phyloP scores from a whole-genome alignment of 2,888 invertebrate genomes.

The Odontothrips loti region DNA sequence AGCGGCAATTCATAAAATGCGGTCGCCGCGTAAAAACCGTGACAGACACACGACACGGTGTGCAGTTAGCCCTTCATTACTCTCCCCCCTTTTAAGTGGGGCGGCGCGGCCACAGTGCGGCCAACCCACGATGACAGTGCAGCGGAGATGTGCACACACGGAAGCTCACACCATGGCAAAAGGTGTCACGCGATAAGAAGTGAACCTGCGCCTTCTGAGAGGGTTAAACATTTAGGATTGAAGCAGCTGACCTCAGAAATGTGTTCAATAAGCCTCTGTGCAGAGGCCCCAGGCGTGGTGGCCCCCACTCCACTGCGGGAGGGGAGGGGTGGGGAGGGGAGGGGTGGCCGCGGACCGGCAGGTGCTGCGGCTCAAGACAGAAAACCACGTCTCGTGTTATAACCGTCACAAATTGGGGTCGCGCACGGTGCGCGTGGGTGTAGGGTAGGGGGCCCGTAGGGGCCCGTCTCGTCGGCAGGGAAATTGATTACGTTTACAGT shows the following conservation, averaged over 20 bases:
- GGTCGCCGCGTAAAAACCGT: constrained; percentile 1
- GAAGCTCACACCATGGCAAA: no score
- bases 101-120: neutral
- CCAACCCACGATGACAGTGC: no score
- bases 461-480: neutral
- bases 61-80: constrained; percentile 13
- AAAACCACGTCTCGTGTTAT: constrained; percentile 20
- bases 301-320: no score
- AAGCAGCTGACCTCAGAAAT: no score
- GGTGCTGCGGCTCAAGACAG: neutral
- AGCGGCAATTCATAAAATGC: constrained; percentile 17
- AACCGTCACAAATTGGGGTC: constrained; percentile 25
- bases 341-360: neutral
- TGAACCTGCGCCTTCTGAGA: no score
- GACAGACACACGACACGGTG: neutral
- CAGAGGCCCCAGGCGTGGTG: no score
- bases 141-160: no score
- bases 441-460: neutral
- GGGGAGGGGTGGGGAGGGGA: neutral
- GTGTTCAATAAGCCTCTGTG: no score
- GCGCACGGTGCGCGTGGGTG: neutral
- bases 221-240: no score
- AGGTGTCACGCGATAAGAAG: no score
- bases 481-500: constrained; percentile 24
- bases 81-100: neutral